phyloP scores from a whole-genome alignment of 2,113 vertebrate genomes.

The Vidua chalybeata region DNA sequence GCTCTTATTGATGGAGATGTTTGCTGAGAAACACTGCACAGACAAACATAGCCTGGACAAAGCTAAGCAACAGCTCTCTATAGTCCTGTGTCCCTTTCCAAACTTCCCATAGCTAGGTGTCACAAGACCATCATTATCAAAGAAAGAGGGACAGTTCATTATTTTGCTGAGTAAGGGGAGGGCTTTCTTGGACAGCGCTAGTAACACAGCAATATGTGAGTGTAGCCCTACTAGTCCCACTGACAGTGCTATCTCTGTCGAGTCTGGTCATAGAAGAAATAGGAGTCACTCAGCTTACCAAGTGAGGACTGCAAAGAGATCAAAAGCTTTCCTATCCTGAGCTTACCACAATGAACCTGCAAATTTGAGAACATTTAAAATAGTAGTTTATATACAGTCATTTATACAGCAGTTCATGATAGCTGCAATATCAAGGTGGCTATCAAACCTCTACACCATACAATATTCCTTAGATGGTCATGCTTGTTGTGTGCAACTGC shows the following conservation, averaged over 20 bases:
- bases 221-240: not conserved
- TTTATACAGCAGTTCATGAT: not conserved
- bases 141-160: not conserved
- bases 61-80: not conserved
- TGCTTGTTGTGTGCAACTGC: not conserved
- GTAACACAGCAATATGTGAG: not conserved
- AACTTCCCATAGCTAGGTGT: not conserved
- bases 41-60: not conserved
- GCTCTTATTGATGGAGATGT: not conserved
- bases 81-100: not conserved
- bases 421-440: not conserved
- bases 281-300: not conserved
- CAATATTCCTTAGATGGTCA: not conserved
- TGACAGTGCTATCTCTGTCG: not conserved
- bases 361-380: not conserved
- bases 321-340: not conserved
- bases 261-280: not conserved
- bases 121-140: not conserved
- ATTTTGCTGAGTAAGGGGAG: not conserved
- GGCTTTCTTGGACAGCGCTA: not conserved
- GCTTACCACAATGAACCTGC: not conserved
- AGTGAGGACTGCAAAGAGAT: constrained; percentile 10
- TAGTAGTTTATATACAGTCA: not conserved
- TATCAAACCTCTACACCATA: not conserved
- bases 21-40: not conserved